Evolutionary conservation across 2,113 vertebrate species (phyloP), one percentile per base, ranked within the genome.

Genomic region (Chloebia gouldiae): DNA sequence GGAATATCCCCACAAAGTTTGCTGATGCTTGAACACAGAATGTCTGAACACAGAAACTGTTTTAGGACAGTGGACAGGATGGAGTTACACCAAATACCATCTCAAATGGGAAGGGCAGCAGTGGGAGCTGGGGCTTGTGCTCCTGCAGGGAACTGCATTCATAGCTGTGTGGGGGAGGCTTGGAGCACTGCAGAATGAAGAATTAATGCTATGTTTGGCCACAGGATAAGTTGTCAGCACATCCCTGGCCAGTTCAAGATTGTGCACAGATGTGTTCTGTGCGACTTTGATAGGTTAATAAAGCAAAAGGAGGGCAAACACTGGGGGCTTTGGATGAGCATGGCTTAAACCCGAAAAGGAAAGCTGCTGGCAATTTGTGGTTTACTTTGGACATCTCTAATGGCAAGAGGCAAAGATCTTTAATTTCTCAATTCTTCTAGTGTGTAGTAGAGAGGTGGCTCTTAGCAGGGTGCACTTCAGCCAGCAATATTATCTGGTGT

Each of bases 1-100:
- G 50, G 51, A 3, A 2, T 77, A 77, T 72, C 63, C 57, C 50
- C 0, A 0, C 49, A 50, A 31, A 0, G 0, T n/a, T 80, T 72
- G 33, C 42, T 61, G 31, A 17, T 59, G 19, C n/a, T 59, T 57
- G 49, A 31, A 33, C 39, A 40, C 27, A 3, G 11, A 54, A 80
- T 54, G 19, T 33, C 30, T 45, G 28, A 69, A 39, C 16, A 20
- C 25, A 39, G 22, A n/a, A 56, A 20, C 7, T 40, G 20, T 28
- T 78, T 76, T 37, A 37, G 42, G 53, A 42, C 16, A 39, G 37
- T 4, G 18, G 54, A 33, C 18, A 35, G 70, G 63, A 20, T 27
- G 63, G 28, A 56, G 31, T 83, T 83, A 63, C 35, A 50, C 22
- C 49, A 54, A 63, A 70, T 33, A 19, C 47, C 42, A 28, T 31